Evolutionary conservation across 2,888 invertebrate genomes (phyloP).

Genomic region (Eucera pruinosa): DNA sequence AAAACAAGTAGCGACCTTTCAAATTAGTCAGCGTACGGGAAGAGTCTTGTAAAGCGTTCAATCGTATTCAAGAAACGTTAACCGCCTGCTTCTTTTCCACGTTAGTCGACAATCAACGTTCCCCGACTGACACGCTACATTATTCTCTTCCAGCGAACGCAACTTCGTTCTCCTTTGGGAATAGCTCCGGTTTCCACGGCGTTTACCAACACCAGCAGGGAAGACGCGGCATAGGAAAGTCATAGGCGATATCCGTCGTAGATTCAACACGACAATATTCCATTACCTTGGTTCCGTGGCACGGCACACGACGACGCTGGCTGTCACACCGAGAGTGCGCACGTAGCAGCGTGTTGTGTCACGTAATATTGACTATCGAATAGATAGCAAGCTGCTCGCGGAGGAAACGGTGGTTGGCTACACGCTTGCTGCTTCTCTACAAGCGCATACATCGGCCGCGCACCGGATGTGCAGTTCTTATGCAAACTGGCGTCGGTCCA

Average conservation of each 20-base stretch:
- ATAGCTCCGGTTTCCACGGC: slow-evolving; percentile 17
- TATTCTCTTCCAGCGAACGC: slow-evolving; percentile 25
- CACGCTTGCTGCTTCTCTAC: slow-evolving; percentile 55
- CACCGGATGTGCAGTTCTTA: slow-evolving; percentile 80
- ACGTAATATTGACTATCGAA: slow-evolving; percentile 77
- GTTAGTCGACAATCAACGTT: neutral
- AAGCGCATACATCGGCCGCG: slow-evolving; percentile 70
- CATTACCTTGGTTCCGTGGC: slow-evolving; percentile 55
- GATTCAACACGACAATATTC: slow-evolving; percentile 63
- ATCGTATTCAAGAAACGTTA: slow-evolving; percentile 30
- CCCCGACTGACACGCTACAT: slow-evolving; percentile 13
- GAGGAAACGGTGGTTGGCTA: slow-evolving; percentile 58
- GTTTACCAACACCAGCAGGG: slow-evolving; percentile 14
- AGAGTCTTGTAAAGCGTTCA: neutral
- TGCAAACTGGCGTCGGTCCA: slow-evolving; percentile 81
- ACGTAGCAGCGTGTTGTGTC: slow-evolving; percentile 68
- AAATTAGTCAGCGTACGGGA: neutral
- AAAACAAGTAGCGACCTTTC: neutral
- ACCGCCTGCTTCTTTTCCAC: slow-evolving; percentile 26
- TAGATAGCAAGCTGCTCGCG: slow-evolving; percentile 63
- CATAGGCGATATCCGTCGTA: slow-evolving; percentile 50
- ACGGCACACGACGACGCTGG: slow-evolving; percentile 34
- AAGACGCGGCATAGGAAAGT: slow-evolving; percentile 39
- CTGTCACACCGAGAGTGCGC: slow-evolving; percentile 55
- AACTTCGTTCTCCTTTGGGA: slow-evolving; percentile 21